phyloP scores from a whole-genome alignment of 2,888 invertebrate species.

The Agriotes lineatus region DNA sequence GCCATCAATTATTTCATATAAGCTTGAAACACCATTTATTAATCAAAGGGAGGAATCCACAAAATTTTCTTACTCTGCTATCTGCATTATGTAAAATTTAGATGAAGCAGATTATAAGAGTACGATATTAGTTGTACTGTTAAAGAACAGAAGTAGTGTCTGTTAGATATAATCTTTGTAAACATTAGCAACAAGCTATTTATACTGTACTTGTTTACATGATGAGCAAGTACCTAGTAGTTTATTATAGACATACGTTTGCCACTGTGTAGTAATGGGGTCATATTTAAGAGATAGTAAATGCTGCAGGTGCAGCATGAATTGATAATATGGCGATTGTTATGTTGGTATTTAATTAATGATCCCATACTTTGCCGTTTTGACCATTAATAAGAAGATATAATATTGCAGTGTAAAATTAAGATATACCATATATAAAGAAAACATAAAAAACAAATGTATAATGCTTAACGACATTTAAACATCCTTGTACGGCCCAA shows the following conservation, averaged over 20 bases:
- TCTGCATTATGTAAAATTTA: not conserved
- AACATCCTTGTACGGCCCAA: not conserved
- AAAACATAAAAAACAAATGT: no score
- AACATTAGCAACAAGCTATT: not conserved
- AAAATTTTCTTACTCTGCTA: not conserved
- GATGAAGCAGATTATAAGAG: not conserved
- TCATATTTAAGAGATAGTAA: no score
- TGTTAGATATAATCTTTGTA: not conserved
- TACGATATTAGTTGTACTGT: not conserved
- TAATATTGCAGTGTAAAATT: not conserved
- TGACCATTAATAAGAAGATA: not conserved
- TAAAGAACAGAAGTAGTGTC: not conserved
- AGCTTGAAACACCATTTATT: not conserved
- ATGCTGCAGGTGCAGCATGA: no score
- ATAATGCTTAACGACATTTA: not conserved
- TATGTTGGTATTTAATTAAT: no score
- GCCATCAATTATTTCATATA: slow-evolving; percentile 29
- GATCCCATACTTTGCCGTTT: not conserved
- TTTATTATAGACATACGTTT: no score
- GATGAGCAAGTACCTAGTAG: no score
- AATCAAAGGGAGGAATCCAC: not conserved
- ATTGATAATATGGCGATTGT: no score
- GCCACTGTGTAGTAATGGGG: no score
- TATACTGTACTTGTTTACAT: no score
- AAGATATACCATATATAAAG: no score